These are phyloP conservation scores for Toxostoma redivivum DNA, from an alignment of 2,113 vertebrate genomes.

Conservation along the genomic window DNA sequence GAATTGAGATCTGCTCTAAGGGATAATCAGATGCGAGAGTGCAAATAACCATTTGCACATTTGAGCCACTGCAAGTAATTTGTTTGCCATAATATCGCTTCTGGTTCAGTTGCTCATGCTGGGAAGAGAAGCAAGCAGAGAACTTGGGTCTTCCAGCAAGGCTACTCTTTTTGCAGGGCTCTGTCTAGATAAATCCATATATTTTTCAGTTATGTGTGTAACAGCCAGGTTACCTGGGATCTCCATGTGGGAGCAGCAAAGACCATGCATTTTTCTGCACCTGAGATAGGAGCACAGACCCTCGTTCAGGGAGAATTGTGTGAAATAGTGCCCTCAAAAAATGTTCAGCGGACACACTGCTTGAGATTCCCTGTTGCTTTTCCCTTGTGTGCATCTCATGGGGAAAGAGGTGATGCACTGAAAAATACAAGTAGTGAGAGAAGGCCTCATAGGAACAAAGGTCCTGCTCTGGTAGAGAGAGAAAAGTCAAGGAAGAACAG, in stretches of 20 bases:
- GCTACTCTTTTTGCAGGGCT: not conserved
- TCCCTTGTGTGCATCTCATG: not conserved
- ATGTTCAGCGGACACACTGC: not conserved
- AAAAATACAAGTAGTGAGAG: not conserved
- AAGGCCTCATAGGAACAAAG: not conserved
- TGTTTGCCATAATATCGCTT: not conserved
- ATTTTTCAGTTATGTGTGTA: not conserved
- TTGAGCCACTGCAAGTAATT: not conserved
- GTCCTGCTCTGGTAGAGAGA: not conserved
- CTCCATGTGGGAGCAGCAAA: not conserved
- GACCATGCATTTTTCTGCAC: not conserved
- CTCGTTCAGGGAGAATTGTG: not conserved
- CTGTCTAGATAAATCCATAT: not conserved
- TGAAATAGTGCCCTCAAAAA: not conserved
- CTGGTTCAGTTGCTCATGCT: not conserved
- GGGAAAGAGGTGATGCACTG: not conserved
- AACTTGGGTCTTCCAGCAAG: not conserved
- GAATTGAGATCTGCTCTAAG: not conserved
- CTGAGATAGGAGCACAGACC: not conserved
- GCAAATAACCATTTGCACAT: not conserved
- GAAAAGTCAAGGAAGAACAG: not conserved
- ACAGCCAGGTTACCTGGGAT: not conserved
- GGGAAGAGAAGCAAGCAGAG: not conserved
- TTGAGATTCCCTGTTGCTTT: not conserved
- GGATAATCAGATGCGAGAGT: not conserved